Conservation (phyloP, 1,140 invertebrate species). For the Adelges cooleyi region DNA sequence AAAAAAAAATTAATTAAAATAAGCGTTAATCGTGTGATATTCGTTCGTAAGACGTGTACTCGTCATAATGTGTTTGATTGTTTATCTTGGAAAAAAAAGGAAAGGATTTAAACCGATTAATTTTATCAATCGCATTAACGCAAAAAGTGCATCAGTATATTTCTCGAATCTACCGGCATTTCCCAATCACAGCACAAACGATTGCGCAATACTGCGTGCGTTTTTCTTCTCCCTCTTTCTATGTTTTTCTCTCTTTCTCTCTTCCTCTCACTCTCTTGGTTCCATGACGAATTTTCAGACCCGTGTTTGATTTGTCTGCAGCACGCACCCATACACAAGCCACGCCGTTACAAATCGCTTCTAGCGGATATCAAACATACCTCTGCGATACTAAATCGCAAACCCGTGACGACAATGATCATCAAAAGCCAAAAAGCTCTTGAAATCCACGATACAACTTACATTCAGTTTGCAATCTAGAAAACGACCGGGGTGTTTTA, state of each 20-base stretch:
- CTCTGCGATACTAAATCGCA: not conserved
- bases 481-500: not conserved
- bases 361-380: not conserved
- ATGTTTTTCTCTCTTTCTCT: constrained; percentile 2
- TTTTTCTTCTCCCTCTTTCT: too few species aligned
- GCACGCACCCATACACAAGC: not conserved
- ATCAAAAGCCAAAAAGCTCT: not conserved
- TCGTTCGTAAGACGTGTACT: too few species aligned
- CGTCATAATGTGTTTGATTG: too few species aligned
- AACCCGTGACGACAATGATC: not conserved
- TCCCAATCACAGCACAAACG: too few species aligned
- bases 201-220: too few species aligned
- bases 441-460: not conserved
- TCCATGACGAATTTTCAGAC: constrained; percentile 15
- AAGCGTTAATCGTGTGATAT: too few species aligned
- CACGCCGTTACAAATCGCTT: not conserved
- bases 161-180: too few species aligned
- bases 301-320: constrained; percentile 1
- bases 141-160: too few species aligned
- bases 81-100: too few species aligned
- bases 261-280: not conserved
- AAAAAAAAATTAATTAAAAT: too few species aligned
- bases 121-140: too few species aligned
- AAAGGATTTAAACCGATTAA: too few species aligned
- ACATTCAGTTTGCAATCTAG: not conserved